Evolutionary conservation across 2,113 vertebrate genomes (phyloP), one percentile per base, ranked within the genome.

Genomic region (Natator depressus): DNA sequence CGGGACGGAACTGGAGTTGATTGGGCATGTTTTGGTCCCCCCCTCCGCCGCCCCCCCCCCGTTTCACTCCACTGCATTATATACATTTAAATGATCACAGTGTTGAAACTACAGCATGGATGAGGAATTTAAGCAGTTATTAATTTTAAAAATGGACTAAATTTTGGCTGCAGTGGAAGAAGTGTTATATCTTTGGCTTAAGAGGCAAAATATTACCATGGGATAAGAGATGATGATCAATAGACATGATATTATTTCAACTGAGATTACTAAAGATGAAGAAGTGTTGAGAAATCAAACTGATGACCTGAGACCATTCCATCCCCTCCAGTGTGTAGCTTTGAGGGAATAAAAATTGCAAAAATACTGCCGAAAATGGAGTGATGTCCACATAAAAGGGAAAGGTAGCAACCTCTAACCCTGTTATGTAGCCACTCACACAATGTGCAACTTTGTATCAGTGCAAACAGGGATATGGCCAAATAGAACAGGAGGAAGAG

Each of bases 71-170:
- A 31, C 81, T 92, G 86, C 84, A 72, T 84, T 53, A 88, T 84
- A 65, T 84, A 84, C 72, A 92, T 84, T 88, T 92, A 88, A 92
- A 92, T 80, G 81, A 82, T 84, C 85, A 79, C 87, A 83, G 16
- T n/a, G 12, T 76, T 76, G 24, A 76, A 76, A 13, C 38, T 76
- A 46, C 38, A 76, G 11, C 42, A 42, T 3, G 24, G n/a, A 42
- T 42, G 38, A 75, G 38, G 69, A 75, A 75, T 42, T 75, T 42
- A 42, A 75, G n/a, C 38, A 42, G 69, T 25, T 75, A 22, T 22
- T 22, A n/a, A 72, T 75, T 42, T 65, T 5, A 75, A 75, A 42
- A 42, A 75, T 42, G 19, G 20, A 75, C 19, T 24, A 24, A 6
- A 75, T 75, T 75, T 20, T 75, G 69, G 20, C 38, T 75, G 38